Conservation (phyloP, 2,797 vertebrate species). For the Scarus forsteni region DNA sequence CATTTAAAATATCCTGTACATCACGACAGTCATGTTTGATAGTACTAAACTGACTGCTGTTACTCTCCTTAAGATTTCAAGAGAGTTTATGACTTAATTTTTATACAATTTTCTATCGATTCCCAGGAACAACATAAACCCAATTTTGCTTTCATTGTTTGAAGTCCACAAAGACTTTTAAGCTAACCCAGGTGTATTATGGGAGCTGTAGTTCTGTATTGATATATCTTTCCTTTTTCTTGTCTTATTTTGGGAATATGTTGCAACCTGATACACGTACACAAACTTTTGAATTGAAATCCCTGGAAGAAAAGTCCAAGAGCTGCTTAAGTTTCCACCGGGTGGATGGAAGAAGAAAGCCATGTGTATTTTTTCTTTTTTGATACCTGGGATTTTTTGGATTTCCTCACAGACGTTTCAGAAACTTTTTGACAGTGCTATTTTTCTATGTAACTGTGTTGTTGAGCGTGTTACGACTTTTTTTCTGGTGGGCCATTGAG, state of each 20-base stretch:
- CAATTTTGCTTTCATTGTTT: slow-evolving; percentile 64
- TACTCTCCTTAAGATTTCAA: slow-evolving; percentile 59
- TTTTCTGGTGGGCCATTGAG: slow-evolving; percentile 63
- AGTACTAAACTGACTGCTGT: slow-evolving; percentile 61
- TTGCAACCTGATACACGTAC: slow-evolving; percentile 56
- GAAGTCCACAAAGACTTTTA: slow-evolving; percentile 58
- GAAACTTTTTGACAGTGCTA: slow-evolving; percentile 82
- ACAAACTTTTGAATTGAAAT: slow-evolving; percentile 57
- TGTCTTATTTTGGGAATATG: slow-evolving; percentile 41
- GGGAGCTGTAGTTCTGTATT: slow-evolving; percentile 63
- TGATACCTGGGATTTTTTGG: slow-evolving; percentile 67
- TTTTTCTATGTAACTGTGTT: slow-evolving; percentile 85
- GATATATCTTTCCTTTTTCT: slow-evolving; percentile 20
- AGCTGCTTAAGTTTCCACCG: slow-evolving; percentile 37
- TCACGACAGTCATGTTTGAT: slow-evolving; percentile 47
- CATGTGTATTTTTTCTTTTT: slow-evolving; percentile 47
- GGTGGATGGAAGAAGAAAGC: slow-evolving; percentile 49
- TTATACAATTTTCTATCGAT: slow-evolving; percentile 48
- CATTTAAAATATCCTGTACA: slow-evolving; percentile 22
- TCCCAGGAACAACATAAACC: slow-evolving; percentile 60
- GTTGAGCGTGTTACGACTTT: slow-evolving; percentile 70
- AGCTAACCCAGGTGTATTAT: slow-evolving; percentile 63
- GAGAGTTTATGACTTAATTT: slow-evolving; percentile 36
- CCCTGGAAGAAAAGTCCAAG: slow-evolving; percentile 65
- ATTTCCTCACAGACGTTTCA: slow-evolving; percentile 74